Conservation (phyloP, 2,888 invertebrate genomes). For the Bombylius discolor region DNA sequence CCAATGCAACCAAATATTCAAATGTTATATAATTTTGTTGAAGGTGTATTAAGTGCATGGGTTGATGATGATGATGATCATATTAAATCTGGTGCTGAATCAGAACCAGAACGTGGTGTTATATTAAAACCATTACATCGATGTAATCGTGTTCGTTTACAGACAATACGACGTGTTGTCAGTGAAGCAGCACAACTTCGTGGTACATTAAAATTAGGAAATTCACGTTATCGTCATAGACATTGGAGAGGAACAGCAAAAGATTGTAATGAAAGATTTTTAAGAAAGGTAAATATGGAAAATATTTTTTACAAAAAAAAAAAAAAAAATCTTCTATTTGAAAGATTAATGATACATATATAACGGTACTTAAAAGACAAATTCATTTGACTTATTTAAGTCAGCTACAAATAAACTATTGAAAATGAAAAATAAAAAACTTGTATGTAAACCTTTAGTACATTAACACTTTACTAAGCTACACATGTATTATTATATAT, state of each 20-base stretch:
- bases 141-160: constrained; percentile 48
- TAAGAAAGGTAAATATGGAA: constrained; percentile 57
- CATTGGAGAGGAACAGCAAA: constrained; percentile 78
- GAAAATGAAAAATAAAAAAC: no score
- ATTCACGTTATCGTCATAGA: constrained; percentile 59
- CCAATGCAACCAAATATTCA: constrained; percentile 62
- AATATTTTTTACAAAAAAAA: no score
- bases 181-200: constrained; percentile 56
- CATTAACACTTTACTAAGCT: no score
- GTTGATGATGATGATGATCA: constrained; percentile 49
- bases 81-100: constrained; percentile 58
- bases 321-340: no score
- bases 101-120: constrained; percentile 55
- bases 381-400: no score
- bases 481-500: no score
- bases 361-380: no score
- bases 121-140: constrained; percentile 33
- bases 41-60: constrained; percentile 67
- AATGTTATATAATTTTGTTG: constrained; percentile 69
- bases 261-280: constrained; percentile 77
- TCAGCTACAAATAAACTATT: no score
- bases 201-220: constrained; percentile 53
- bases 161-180: constrained; percentile 55
- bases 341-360: no score
- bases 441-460: no score